phyloP scores from a whole-genome alignment of 2,797 vertebrate genomes.

The Melanotaenia trifasciata region DNA sequence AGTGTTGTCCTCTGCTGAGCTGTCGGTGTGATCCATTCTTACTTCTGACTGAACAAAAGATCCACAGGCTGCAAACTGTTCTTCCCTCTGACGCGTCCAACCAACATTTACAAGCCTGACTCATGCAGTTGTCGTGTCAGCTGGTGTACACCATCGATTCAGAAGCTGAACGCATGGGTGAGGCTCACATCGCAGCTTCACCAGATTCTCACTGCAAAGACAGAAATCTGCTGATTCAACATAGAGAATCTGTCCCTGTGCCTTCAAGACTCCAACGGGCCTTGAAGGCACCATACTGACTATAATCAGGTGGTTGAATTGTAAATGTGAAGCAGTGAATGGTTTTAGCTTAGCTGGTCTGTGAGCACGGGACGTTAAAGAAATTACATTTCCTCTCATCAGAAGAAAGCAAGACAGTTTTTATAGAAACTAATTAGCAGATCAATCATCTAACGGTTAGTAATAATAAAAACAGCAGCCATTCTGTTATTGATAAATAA shows the following conservation, averaged over 20 bases:
- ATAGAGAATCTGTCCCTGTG: not conserved
- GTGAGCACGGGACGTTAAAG: no score
- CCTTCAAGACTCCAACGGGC: not conserved
- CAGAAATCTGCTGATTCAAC: not conserved
- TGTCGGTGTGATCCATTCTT: not conserved
- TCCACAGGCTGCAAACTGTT: not conserved
- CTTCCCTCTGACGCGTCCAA: not conserved
- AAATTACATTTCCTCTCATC: no score
- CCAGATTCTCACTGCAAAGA: no score
- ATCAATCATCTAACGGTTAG: no score
- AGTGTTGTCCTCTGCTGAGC: slow-evolving; percentile 13
- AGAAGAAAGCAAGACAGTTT: no score
- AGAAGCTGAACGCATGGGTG: no score
- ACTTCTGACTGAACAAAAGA: not conserved
- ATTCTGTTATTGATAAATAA: no score
- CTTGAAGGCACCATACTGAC: not conserved
- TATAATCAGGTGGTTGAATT: not conserved
- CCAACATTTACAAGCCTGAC: not conserved
- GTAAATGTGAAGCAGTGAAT: not conserved
- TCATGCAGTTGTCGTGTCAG: not conserved
- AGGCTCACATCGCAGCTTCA: no score
- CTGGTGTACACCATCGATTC: no score
- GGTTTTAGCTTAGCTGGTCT: not conserved
- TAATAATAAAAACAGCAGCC: no score
- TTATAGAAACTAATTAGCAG: no score